A percentile compares a stretch with the other conserved stretches of the same genome.
Evolutionary conservation across 2,888 invertebrate species (phyloP).

Genomic region (Anthoptus insignis): DNA sequence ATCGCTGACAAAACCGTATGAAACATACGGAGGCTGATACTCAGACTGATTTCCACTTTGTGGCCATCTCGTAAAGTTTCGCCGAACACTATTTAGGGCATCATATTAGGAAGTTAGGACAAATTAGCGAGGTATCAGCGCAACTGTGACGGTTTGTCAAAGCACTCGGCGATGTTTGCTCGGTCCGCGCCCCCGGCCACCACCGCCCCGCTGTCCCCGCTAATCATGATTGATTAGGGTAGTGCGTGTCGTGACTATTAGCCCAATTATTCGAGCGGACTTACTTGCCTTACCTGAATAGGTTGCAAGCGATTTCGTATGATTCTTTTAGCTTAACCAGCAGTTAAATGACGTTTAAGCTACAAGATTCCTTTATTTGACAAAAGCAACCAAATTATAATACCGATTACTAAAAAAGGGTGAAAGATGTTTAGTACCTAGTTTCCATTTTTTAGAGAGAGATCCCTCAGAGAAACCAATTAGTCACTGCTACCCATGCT

Average conservation of each 20-base stretch:
- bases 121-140: background rate
- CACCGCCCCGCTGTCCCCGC: background rate
- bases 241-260: constrained; percentile 2
- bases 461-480: background rate
- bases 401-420: too few relatives aligned
- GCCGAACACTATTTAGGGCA: background rate
- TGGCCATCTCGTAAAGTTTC: background rate
- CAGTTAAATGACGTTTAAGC: too few relatives aligned
- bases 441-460: background rate
- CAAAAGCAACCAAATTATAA: too few relatives aligned
- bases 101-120: background rate
- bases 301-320: background rate
- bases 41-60: background rate
- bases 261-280: background rate
- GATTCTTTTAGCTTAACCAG: too few relatives aligned
- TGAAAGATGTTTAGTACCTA: background rate
- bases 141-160: background rate
- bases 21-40: background rate
- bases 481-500: background rate
- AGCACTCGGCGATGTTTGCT: constrained; percentile 3
- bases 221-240: constrained; percentile 18
- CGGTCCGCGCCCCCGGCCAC: background rate
- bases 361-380: too few relatives aligned
- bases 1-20: background rate
- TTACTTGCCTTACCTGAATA: background rate